Conservation (phyloP, 2,797 vertebrate species). For the Urocyon cinereoargenteus region DNA sequence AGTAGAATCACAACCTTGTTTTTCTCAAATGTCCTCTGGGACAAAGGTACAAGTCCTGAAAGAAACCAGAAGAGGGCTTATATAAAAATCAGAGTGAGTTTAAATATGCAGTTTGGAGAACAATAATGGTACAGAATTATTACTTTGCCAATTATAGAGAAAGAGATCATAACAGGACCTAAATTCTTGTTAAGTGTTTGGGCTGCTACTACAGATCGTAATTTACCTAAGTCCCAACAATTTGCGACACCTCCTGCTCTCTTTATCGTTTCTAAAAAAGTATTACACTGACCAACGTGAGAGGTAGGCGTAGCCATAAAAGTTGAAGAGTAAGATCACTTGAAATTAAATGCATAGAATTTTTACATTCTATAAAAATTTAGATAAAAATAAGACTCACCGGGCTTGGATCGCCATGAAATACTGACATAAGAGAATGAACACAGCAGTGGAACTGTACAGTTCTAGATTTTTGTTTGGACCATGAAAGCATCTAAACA, state of each 20-base stretch:
- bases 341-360: background rate
- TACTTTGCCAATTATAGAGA: background rate
- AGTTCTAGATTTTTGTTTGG: background rate
- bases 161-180: background rate
- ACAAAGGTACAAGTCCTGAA: background rate
- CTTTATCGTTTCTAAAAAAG: background rate
- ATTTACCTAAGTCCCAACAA: background rate
- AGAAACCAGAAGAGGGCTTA: background rate
- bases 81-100: background rate
- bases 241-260: background rate
- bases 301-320: background rate
- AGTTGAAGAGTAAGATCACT: background rate
- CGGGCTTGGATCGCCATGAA: background rate
- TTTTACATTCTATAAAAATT: background rate
- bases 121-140: background rate
- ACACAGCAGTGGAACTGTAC: accelerated
- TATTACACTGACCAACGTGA: background rate
- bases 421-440: background rate
- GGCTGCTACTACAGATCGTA: background rate
- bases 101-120: background rate
- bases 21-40: background rate
- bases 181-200: background rate
- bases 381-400: background rate
- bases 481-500: background rate
- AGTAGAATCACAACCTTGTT: background rate